A percentile compares a stretch with the other conserved stretches of the same genome.
Conservation (phyloP, 2,113 vertebrate species). For the Cyphomyrus plagiostoma region DNA sequence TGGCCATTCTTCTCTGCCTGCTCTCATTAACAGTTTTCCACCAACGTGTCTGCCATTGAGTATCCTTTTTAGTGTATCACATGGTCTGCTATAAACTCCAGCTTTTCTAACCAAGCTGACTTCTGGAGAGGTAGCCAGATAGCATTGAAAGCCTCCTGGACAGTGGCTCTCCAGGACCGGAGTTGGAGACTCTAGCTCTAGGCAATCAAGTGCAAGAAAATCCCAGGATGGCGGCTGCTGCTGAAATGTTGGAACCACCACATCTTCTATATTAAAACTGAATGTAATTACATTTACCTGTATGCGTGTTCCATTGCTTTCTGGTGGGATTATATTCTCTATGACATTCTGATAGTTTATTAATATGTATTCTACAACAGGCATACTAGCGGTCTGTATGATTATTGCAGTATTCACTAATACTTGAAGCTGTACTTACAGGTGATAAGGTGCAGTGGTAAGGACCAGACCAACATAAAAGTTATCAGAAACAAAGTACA, state of each 20-base stretch:
- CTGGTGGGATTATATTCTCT: not conserved
- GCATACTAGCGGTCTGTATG: not conserved
- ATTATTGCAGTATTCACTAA: not conserved
- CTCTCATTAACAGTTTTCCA: not conserved
- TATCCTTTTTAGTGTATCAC: not conserved
- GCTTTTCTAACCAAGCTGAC: not conserved
- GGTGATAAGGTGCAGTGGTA: not conserved
- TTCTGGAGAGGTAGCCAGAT: not conserved
- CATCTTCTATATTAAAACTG: not conserved
- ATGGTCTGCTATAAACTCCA: not conserved
- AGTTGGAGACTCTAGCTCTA: not conserved
- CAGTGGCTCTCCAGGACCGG: not conserved
- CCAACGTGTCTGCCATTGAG: not conserved
- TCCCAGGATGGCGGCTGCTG: not conserved
- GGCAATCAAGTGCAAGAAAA: not conserved
- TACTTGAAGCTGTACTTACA: not conserved
- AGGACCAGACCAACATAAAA: not conserved
- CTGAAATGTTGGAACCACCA: not conserved
- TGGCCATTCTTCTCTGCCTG: not conserved
- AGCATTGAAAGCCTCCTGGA: not conserved
- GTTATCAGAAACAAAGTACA: not conserved
- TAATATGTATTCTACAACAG: not conserved
- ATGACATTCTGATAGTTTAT: not conserved
- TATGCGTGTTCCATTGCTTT: not conserved
- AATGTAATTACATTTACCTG: not conserved